These are phyloP conservation scores for Caretta caretta DNA, from an alignment of 2,113 vertebrate genomes.

Conservation along the genomic window DNA sequence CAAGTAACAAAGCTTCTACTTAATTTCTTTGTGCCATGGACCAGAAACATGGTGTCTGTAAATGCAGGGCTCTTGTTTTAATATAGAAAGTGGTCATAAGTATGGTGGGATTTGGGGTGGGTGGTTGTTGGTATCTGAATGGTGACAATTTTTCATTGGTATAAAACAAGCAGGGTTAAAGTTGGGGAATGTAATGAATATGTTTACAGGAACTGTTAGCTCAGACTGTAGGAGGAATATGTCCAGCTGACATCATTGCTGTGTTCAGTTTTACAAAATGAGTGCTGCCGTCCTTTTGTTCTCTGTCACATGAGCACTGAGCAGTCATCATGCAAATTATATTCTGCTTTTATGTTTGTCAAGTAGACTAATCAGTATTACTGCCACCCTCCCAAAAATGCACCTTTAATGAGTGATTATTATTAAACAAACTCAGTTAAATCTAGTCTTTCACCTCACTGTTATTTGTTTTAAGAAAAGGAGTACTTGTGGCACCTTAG, in stretches of 20 bases:
- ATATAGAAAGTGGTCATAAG: background rate
- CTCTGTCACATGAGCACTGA: background rate
- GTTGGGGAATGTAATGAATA: background rate
- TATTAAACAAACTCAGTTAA: background rate
- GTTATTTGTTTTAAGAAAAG: background rate
- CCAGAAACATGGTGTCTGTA: background rate
- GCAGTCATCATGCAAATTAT: accelerated
- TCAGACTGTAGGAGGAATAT: background rate
- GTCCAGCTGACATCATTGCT: background rate
- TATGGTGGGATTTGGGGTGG: background rate
- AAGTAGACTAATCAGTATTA: accelerated
- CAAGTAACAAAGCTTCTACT: background rate
- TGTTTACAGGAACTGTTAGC: background rate
- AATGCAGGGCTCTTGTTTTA: background rate
- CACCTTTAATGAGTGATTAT: background rate
- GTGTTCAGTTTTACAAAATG: background rate
- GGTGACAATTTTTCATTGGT: background rate
- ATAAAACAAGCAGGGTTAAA: background rate
- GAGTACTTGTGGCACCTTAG: too few relatives aligned
- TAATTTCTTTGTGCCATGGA: background rate
- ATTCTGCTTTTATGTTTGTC: background rate
- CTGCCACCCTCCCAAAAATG: background rate
- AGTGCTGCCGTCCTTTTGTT: accelerated
- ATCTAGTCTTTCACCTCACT: background rate
- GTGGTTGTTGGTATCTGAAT: background rate